Evolutionary conservation across 1,140 invertebrate genomes (phyloP), one percentile per base, ranked within the genome.

Genomic region (Scylla paramamosain): DNA sequence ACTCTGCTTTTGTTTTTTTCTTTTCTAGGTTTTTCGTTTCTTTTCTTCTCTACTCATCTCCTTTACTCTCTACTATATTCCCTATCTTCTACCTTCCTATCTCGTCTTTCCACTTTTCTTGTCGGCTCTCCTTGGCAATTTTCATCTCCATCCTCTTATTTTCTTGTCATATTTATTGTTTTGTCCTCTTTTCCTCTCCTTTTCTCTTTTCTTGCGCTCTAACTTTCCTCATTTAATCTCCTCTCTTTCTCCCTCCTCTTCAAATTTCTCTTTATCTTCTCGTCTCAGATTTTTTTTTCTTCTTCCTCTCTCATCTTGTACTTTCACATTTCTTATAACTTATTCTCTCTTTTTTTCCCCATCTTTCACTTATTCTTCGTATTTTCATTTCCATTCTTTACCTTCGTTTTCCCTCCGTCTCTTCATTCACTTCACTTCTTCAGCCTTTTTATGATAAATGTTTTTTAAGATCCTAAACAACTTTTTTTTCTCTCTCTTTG

Each of bases 261-360:
- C 32, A 86, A n/a, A 83, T 86, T 39, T 39, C 25, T 39, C n/a
- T 31, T 86, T 86, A 86, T 39, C 77, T 83, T n/a, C 77, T 59
- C 83, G 32, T 39, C 16, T 31, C 77, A 4, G 28, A 86, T 86
- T 14, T 39, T 14, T 39, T 39, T 86, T 0, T 39, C 83, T 31
- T 31, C n/a, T 14, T 59, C 16, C 16, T 59, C 52, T 59, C 52
- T 59, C 52, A 20, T 59, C 52, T 14, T 59, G 16, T 59, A 59
- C 52, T 59, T 59, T 59, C 52, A 59, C 4, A 77, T 77, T n/a
- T 77, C 67, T 77, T 39, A 39, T 39, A 39, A 39, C 39, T 39
- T 39, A 2, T 25, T 3, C 32, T 39, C 25, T 28, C 29, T 39
- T 88, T 46, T 20, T 16, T 3, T 88, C 31, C 1, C 86, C 10